Evolutionary conservation across 2,888 invertebrate genomes (phyloP), one percentile per base, ranked within the genome.

Genomic region (Oligia fasciuncula): DNA sequence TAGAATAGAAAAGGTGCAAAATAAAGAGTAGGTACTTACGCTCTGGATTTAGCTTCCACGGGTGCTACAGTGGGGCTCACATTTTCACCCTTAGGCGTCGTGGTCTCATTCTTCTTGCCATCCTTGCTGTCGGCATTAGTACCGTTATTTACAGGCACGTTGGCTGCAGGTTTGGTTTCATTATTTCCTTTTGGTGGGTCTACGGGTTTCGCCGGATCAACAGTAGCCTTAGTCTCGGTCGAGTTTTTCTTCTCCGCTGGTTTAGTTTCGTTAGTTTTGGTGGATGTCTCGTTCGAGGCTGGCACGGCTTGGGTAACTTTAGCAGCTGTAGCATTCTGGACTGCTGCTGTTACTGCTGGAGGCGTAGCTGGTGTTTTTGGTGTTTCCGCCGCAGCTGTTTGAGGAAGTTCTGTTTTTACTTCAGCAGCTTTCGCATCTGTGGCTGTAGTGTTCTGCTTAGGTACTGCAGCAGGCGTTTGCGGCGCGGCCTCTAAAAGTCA

Each of bases 41-140:
- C 94, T 94, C 95, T 93, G 29, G 93, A 88, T 84, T 93, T 90
- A 54, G 93, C 85, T 62, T 90, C 88, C 90, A 73, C 84, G 87
- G 93, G 91, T 23, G 85, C 79, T 80, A 85, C 89, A 40, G 92
- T 88, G 4, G 93, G 68, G 75, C 86, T 92, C 3, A 88, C 86
- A 35, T 76, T 78, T 17, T 84, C 84, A 70, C 81, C 74, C 77
- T 90, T 92, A 13, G 87, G 84, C 11, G 92, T 85, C 0, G 87
- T 77, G 5, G 80, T 76, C 13, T 80, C 83, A 35, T 80, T 84
- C 65, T 80, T 89, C 51, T 86, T 90, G 40, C 57, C 51, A 9
- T 83, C 72, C 23, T 81, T 85, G 68, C 23, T 70, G 43, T 85
- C 87, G 29, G 89, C 74, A 60, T 84, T 87, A 51, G 85, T 84